Conservation (phyloP, 2,797 vertebrate genomes). For the Onychomys leucogaster region DNA sequence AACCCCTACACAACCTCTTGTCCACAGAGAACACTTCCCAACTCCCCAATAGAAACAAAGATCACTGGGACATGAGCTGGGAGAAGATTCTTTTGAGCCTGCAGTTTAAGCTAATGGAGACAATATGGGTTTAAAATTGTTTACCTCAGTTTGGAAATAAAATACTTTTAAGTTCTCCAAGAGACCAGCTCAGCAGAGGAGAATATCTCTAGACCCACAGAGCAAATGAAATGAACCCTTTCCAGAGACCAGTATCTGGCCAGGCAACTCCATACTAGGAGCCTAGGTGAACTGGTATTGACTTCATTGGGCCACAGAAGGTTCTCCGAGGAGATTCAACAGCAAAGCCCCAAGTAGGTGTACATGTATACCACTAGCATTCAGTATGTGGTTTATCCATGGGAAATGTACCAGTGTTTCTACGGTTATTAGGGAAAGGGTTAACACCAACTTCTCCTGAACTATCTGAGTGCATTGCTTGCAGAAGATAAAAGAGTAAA, state of each 20-base stretch:
- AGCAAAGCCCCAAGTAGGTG: neutral
- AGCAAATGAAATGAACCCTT: neutral
- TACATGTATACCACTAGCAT: no score
- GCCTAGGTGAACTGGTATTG: neutral
- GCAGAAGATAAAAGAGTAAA: neutral
- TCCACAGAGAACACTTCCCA: neutral
- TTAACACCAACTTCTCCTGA: neutral
- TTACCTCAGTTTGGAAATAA: neutral
- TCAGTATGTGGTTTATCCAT: neutral
- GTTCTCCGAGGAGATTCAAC: neutral
- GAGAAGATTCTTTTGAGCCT: neutral
- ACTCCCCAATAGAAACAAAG: neutral
- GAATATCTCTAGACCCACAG: neutral
- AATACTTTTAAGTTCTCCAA: neutral
- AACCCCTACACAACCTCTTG: neutral
- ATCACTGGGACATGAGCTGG: neutral
- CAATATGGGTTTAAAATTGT: neutral
- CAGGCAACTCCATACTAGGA: neutral
- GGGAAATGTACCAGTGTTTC: neutral
- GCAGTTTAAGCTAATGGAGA: neutral
- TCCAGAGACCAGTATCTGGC: neutral
- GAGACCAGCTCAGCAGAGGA: neutral
- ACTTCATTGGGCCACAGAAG: neutral
- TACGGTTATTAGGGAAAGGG: neutral
- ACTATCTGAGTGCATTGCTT: neutral